These are phyloP conservation scores for Steinernema feltiae DNA, from an alignment of 1,140 invertebrate genomes.

Conservation along the genomic window DNA sequence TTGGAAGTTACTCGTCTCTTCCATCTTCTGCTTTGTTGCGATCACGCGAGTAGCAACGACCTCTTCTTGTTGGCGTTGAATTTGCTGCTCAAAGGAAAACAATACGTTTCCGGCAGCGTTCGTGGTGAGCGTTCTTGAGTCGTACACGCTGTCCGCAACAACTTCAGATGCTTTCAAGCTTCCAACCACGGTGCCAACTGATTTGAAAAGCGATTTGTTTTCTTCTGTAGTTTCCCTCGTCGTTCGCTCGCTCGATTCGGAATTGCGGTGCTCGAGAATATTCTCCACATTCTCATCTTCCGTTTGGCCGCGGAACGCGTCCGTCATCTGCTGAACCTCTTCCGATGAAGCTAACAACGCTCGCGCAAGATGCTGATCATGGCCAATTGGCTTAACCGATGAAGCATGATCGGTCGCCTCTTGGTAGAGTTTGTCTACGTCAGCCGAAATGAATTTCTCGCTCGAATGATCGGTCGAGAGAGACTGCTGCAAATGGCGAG, in stretches of 20 bases:
- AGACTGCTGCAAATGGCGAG: not conserved
- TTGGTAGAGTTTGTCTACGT: not conserved
- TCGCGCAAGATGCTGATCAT: too few relatives aligned
- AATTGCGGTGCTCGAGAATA: too few relatives aligned
- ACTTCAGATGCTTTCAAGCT: not conserved
- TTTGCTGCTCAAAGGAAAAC: not conserved
- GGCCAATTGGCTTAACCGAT: too few relatives aligned
- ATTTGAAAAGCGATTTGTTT: too few relatives aligned
- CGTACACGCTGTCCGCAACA: not conserved
- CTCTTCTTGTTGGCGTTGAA: not conserved
- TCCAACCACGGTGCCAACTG: too few relatives aligned
- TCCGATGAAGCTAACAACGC: too few relatives aligned
- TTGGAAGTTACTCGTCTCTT: not conserved
- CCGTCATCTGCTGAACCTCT: too few relatives aligned
- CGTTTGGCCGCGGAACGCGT: too few relatives aligned
- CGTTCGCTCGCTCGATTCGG: too few relatives aligned
- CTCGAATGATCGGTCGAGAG: not conserved
- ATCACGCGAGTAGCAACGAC: not conserved
- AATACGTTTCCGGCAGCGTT: not conserved
- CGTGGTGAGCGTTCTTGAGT: not conserved
- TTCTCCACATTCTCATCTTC: too few relatives aligned
- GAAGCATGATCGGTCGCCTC: too few relatives aligned
- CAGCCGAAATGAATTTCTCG: not conserved
- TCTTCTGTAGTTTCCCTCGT: too few relatives aligned
- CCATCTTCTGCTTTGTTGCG: not conserved